These are phyloP conservation scores for Oryctes rhinoceros DNA, from an alignment of 1,140 invertebrate species.

Conservation along the genomic window DNA sequence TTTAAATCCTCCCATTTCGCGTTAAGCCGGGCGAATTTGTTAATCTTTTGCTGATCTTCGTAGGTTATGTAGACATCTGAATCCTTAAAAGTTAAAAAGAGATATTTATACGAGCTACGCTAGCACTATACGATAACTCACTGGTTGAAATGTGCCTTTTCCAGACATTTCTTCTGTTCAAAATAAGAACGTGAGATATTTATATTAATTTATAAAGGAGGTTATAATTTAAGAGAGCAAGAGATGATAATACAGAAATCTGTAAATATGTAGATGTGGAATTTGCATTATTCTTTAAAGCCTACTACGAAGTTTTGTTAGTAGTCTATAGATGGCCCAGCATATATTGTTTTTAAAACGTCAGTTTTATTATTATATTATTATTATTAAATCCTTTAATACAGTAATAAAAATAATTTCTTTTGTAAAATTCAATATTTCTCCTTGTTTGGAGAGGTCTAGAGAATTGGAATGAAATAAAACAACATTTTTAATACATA, in stretches of 20 bases:
- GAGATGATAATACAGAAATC: neutral
- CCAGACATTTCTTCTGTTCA: constrained; percentile 20
- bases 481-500: constrained; percentile 35
- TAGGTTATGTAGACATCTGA: constrained; percentile 93
- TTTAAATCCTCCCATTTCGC: constrained; percentile 90
- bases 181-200: neutral
- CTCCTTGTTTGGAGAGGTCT: neutral
- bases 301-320: neutral
- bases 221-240: constrained; percentile 7
- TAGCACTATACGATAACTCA: constrained; percentile 45
- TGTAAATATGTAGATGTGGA: too few species aligned
- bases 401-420: too few species aligned
- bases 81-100: constrained; percentile 68
- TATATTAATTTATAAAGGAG: constrained; percentile 27
- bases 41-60: constrained; percentile 98
- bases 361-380: too few species aligned
- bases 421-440: neutral
- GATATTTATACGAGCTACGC: neutral
- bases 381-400: too few species aligned
- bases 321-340: neutral
- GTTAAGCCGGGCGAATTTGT: constrained; percentile 93
- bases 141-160: constrained; percentile 59
- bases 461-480: neutral
- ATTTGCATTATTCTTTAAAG: too few species aligned
- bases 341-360: neutral